Percentiles rank a stretch among this genome's conserved stretches.
These are phyloP conservation scores for Cyanistes caeruleus DNA, from an alignment of 2,113 vertebrate species.

Conservation along the genomic window DNA sequence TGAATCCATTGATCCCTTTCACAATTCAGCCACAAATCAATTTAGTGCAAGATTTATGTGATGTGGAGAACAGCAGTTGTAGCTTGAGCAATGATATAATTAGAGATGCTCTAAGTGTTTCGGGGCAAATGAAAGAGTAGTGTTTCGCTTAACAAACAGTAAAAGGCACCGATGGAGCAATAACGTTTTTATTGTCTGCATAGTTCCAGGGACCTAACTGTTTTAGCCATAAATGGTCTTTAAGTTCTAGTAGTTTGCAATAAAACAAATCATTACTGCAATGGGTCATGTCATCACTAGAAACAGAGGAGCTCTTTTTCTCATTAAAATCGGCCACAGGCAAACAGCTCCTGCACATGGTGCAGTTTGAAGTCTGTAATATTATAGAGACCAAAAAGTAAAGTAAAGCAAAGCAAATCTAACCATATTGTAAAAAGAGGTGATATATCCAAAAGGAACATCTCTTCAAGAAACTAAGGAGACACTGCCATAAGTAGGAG, in stretches of 20 bases:
- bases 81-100: conserved; percentile 73
- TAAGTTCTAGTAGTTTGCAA: conserved; percentile 54
- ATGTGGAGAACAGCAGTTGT: conserved; percentile 79
- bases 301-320: not conserved
- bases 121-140: conserved; percentile 38
- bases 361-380: not conserved
- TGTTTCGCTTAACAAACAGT: conserved; percentile 53
- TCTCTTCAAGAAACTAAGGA: not conserved
- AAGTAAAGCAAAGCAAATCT: not conserved
- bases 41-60: conserved; percentile 81
- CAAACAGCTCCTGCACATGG: not conserved
- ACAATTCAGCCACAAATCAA: conserved; percentile 79
- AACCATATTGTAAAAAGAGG: not conserved
- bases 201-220: conserved; percentile 52
- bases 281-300: not conserved
- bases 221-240: conserved; percentile 54
- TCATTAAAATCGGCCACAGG: not conserved
- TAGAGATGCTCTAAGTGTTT: conserved; percentile 71
- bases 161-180: conserved; percentile 34
- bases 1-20: conserved; percentile 88
- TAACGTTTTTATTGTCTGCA: conserved; percentile 48
- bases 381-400: not conserved
- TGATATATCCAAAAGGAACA: not conserved
- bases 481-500: not conserved
- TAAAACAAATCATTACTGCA: conserved; percentile 3